A percentile compares a stretch with the other conserved stretches of the same genome.
Evolutionary conservation across 2,888 invertebrate species (phyloP).

Genomic region (Sminthurinus aureus): DNA sequence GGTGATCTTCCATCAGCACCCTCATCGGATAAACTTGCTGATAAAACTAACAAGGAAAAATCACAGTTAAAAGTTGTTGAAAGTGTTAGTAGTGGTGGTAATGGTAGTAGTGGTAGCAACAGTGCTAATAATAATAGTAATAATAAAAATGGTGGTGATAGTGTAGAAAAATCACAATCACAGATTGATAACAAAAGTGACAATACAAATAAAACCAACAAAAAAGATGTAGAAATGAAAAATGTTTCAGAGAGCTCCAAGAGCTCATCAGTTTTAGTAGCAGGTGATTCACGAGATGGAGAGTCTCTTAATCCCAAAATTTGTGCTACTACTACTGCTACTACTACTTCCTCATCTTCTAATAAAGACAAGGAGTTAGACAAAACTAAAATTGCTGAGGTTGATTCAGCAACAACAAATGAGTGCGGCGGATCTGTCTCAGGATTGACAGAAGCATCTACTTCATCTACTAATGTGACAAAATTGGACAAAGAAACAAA

Average conservation of each 20-base stretch:
- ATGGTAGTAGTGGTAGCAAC: constrained; percentile 12
- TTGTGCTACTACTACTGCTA: neutral
- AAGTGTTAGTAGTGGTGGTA: neutral
- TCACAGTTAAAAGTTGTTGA: neutral
- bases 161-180: neutral
- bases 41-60: neutral
- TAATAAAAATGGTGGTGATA: neutral
- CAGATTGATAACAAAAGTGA: neutral
- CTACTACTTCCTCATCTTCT: neutral
- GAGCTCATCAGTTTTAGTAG: neutral
- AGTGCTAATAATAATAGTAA: neutral
- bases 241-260: neutral
- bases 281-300: neutral
- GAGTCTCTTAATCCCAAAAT: neutral
- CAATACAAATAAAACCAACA: neutral
- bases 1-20: neutral
- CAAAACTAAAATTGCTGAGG: neutral
- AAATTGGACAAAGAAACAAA: too few relatives aligned
- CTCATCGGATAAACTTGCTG: neutral
- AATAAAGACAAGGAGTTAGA: neutral
- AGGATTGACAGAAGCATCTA: too few relatives aligned
- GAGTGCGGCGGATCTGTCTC: too few relatives aligned
- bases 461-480: too few relatives aligned
- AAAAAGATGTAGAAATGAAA: constrained; percentile 18
- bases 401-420: too few relatives aligned